A percentile compares a stretch with the other conserved stretches of the same genome.
These are phyloP conservation scores for Hybognathus amarus DNA, from an alignment of 2,797 vertebrate genomes.

Conservation along the genomic window DNA sequence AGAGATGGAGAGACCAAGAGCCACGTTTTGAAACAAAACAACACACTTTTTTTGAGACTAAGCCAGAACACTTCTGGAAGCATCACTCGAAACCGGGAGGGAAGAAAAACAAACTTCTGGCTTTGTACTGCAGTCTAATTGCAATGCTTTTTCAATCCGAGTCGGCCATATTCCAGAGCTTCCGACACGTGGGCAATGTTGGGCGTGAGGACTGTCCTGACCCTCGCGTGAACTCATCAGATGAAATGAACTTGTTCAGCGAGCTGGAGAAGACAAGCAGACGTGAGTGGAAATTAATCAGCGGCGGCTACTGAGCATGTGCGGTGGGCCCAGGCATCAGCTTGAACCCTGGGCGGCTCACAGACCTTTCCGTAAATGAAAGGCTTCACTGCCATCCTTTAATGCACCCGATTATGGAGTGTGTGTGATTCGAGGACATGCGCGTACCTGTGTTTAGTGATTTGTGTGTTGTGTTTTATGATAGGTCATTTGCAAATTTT, in stretches of 20 bases:
- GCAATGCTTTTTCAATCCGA: constrained; percentile 70
- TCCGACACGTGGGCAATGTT: background rate
- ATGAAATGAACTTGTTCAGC: constrained; percentile 99
- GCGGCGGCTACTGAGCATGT: constrained; percentile 75
- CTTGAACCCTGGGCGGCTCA: constrained; percentile 78
- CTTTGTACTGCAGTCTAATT: constrained; percentile 70
- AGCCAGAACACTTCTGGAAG: constrained; percentile 28
- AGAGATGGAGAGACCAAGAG: constrained; percentile 15
- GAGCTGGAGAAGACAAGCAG: constrained; percentile 98
- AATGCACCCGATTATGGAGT: constrained; percentile 87
- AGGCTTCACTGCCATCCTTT: constrained; percentile 83
- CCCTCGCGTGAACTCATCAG: constrained; percentile 98
- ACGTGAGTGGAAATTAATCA: constrained; percentile 92
- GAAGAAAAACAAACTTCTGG: constrained; percentile 54
- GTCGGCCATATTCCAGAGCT: constrained; percentile 1
- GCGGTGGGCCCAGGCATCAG: constrained; percentile 68
- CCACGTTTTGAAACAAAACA: background rate
- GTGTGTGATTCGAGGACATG: constrained; percentile 81
- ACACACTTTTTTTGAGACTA: constrained; percentile 11
- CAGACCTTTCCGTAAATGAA: constrained; percentile 73
- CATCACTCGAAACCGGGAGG: constrained; percentile 2
- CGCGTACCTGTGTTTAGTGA: constrained; percentile 82
- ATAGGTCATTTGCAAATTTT: constrained; percentile 68
- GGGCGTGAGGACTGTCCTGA: constrained; percentile 96
- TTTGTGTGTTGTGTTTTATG: constrained; percentile 83